Conservation (phyloP, 2,888 invertebrate species). For the Drosophila falleni region DNA sequence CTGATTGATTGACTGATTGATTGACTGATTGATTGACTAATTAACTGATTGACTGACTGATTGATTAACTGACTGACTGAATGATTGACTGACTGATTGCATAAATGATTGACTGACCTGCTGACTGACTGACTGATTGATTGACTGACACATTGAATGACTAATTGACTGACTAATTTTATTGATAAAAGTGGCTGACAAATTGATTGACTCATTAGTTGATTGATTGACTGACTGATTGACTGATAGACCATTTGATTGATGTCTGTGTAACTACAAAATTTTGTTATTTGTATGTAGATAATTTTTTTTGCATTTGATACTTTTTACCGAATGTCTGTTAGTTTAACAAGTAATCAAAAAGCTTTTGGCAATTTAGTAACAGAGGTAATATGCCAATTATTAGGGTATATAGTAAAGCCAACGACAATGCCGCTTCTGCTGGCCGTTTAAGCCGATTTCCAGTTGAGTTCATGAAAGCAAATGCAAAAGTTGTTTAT, state of each 20-base stretch:
- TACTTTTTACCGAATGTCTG: neutral
- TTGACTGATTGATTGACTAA: neutral
- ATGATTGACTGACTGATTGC: too few species aligned
- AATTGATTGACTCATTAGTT: too few species aligned
- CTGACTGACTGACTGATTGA: neutral
- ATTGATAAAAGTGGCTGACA: too few species aligned
- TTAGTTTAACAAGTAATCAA: neutral
- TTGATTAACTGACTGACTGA: neutral
- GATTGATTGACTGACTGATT: neutral
- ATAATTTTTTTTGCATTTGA: neutral
- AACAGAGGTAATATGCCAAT: conserved; percentile 11
- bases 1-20: neutral
- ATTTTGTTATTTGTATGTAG: too few species aligned
- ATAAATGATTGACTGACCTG: neutral
- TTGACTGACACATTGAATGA: too few species aligned
- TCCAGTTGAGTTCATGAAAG: conserved; percentile 69
- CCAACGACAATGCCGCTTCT: conserved; percentile 40
- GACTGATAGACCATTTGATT: too few species aligned
- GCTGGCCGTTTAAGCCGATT: conserved; percentile 68
- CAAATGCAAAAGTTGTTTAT: conserved; percentile 76
- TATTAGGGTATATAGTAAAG: conserved; percentile 27
- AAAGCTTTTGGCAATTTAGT: neutral
- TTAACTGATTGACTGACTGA: neutral
- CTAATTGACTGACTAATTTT: too few species aligned
- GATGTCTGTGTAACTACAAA: too few species aligned